These are phyloP conservation scores for Drosophila borborema DNA, from an alignment of 2,888 invertebrate species.

Conservation along the genomic window DNA sequence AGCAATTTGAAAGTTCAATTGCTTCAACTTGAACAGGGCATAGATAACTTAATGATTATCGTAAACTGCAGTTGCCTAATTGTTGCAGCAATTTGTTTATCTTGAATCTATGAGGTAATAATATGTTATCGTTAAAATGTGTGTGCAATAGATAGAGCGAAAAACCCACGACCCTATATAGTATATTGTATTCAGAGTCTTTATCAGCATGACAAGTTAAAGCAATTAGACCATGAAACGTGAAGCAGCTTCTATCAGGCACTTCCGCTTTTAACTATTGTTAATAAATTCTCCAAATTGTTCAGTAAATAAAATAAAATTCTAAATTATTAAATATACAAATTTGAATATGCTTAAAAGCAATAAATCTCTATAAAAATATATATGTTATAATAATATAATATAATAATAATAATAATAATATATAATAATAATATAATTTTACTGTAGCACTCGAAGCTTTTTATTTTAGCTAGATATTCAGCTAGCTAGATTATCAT, in stretches of 20 bases:
- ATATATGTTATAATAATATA: too few species aligned
- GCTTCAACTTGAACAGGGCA: not conserved
- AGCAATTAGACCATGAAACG: not conserved
- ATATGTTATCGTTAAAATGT: not conserved
- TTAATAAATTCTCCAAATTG: not conserved
- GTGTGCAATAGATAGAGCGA: not conserved
- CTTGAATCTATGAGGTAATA: not conserved
- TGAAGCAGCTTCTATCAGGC: not conserved
- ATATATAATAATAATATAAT: too few species aligned
- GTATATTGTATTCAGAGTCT: not conserved
- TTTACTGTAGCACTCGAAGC: not conserved
- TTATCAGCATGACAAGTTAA: not conserved
- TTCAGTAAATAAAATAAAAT: not conserved
- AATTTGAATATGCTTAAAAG: too few species aligned
- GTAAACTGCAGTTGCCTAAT: not conserved
- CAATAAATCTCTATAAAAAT: too few species aligned
- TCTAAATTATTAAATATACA: not conserved
- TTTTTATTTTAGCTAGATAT: not conserved
- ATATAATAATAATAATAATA: too few species aligned
- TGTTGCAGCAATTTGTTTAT: not conserved
- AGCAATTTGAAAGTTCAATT: constrained; percentile 28
- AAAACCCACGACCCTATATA: too few species aligned
- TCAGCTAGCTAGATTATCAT: not conserved
- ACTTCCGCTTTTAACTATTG: not conserved
- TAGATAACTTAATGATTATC: not conserved